A percentile compares a stretch with the other conserved stretches of the same genome.
Evolutionary conservation across 2,888 invertebrate species (phyloP).

Genomic region (Chironomus tentans): DNA sequence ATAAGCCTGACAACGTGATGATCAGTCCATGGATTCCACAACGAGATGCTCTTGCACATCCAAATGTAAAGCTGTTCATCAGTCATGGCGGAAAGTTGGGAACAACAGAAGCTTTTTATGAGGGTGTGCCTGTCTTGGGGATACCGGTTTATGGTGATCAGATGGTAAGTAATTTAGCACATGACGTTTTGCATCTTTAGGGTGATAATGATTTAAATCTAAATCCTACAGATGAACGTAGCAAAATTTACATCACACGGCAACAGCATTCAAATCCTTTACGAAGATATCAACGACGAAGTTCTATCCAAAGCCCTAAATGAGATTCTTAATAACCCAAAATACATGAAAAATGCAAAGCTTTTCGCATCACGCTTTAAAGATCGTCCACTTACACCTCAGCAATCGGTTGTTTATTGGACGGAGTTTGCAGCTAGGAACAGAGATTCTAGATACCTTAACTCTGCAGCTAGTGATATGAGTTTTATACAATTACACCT

Average conservation of each 20-base stretch:
- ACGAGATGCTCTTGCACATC: conserved; percentile 41
- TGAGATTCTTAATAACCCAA: conserved; percentile 33
- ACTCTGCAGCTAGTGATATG: background rate
- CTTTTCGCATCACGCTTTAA: conserved; percentile 26
- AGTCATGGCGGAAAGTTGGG: conserved; percentile 48
- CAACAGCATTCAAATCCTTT: conserved; percentile 34
- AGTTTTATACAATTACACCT: background rate
- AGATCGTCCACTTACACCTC: conserved; percentile 27
- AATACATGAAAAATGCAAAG: conserved; percentile 29
- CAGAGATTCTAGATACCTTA: conserved; percentile 28
- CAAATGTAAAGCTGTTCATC: conserved; percentile 44
- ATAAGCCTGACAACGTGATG: conserved; percentile 33
- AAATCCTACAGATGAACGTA: conserved; percentile 33
- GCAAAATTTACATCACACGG: conserved; percentile 34
- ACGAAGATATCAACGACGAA: conserved; percentile 33
- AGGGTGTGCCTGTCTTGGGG: conserved; percentile 42
- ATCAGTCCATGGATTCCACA: conserved; percentile 41
- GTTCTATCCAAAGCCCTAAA: conserved; percentile 32
- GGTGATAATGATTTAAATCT: background rate
- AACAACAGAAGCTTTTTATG: conserved; percentile 42
- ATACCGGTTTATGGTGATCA: conserved; percentile 41
- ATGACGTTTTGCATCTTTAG: too few relatives aligned
- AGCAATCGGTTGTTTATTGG: conserved; percentile 29
- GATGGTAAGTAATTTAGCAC: background rate
- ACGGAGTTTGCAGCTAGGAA: conserved; percentile 29